Conservation (phyloP, 1,140 invertebrate genomes). For the Pemphigus obesinymphae region DNA sequence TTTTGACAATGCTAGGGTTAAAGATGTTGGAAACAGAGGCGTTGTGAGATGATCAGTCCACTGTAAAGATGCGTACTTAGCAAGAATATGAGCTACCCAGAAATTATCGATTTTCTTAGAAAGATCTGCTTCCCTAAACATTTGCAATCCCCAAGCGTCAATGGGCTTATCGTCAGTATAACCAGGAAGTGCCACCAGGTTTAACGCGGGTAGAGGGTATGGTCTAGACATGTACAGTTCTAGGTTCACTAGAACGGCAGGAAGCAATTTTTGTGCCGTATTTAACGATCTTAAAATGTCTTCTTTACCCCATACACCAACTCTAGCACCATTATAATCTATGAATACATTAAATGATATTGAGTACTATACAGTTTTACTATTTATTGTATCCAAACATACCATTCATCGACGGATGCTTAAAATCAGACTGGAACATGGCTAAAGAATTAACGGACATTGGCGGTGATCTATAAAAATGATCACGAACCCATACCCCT, state of each 20-base stretch:
- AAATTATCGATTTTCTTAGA: conserved; percentile 50
- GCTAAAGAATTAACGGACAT: conserved; percentile 85
- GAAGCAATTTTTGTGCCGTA: conserved; percentile 61
- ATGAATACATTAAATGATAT: conserved; percentile 41
- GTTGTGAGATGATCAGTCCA: conserved; percentile 71
- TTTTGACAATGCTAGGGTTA: conserved; percentile 67
- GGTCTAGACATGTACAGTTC: conserved; percentile 65
- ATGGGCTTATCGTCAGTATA: conserved; percentile 61
- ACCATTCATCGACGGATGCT: neutral
- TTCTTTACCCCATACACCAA: conserved; percentile 68
- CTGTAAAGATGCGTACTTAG: conserved; percentile 53
- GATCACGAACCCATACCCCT: conserved; percentile 58
- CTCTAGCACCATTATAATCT: conserved; percentile 34
- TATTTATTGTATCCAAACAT: conserved; percentile 42
- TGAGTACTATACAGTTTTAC: neutral
- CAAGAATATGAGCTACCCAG: conserved; percentile 47
- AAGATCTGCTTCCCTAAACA: conserved; percentile 62
- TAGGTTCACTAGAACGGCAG: conserved; percentile 60
- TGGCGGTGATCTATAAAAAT: conserved; percentile 66
- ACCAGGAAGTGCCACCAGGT: conserved; percentile 79
- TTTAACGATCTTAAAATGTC: conserved; percentile 62
- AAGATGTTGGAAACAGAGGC: conserved; percentile 65
- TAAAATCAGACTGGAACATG: conserved; percentile 71
- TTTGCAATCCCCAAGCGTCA: conserved; percentile 70
- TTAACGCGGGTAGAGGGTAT: conserved; percentile 69